phyloP scores from a whole-genome alignment of 1,140 invertebrate species.

The Nixonia krombeini region DNA sequence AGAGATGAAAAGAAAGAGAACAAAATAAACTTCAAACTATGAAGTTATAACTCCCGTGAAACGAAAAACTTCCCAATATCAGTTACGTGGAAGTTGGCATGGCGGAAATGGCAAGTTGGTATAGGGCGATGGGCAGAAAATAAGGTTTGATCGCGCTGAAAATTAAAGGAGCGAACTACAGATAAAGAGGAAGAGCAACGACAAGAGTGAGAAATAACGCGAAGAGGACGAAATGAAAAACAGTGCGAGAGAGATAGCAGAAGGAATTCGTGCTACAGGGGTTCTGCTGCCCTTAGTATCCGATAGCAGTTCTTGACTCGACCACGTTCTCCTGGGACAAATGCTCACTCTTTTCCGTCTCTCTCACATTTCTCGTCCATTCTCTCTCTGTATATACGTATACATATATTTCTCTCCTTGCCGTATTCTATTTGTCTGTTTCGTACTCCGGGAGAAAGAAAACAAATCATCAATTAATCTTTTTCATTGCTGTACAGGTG shows the following conservation, averaged over 20 bases:
- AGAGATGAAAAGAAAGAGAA: conserved; percentile 3
- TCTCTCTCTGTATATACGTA: conserved; percentile 2
- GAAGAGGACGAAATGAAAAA: conserved; percentile 24
- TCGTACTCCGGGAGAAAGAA: not conserved
- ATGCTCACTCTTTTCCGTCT: conserved; percentile 5
- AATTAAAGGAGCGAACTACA: conserved; percentile 58
- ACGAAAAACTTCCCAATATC: conserved; percentile 58
- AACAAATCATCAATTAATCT: not conserved
- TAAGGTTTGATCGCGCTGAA: conserved; percentile 63
- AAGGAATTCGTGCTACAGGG: conserved; percentile 16
- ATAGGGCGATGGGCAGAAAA: conserved; percentile 42
- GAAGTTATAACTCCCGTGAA: conserved; percentile 34
- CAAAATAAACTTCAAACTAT: conserved; percentile 14
- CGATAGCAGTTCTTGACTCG: conserved; percentile 34
- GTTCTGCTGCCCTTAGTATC: conserved; percentile 26
- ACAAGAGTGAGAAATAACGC: conserved; percentile 17
- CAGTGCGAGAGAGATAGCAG: conserved; percentile 14
- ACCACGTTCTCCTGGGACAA: conserved; percentile 40
- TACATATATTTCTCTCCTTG: not conserved
- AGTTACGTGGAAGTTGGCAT: conserved; percentile 52
- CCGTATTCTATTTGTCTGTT: not conserved
- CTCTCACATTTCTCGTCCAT: conserved; percentile 10
- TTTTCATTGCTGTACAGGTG: no score
- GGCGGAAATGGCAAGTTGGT: conserved; percentile 2
- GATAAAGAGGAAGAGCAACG: conserved; percentile 2